Percentiles rank a stretch among this genome's conserved stretches.
Evolutionary conservation across 2,888 invertebrate genomes (phyloP).

Genomic region (Tenthredo mesomela): DNA sequence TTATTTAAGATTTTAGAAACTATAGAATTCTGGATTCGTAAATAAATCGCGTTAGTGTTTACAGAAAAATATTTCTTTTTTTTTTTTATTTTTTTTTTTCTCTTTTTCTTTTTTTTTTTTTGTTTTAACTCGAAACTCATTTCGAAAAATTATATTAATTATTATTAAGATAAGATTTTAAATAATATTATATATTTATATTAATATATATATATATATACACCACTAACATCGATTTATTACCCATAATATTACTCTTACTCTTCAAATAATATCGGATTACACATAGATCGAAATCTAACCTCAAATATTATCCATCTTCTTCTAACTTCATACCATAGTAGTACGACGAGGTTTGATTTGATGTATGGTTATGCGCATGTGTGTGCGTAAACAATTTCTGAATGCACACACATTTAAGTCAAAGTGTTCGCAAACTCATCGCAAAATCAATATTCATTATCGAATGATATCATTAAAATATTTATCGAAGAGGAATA

Average conservation of each 20-base stretch:
- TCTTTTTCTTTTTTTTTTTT: too few relatives aligned
- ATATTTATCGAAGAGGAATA: too few relatives aligned
- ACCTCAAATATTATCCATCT: constrained; percentile 16
- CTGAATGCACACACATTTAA: not conserved
- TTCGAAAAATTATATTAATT: not conserved
- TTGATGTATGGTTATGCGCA: too few relatives aligned
- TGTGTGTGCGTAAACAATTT: too few relatives aligned
- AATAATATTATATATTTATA: not conserved
- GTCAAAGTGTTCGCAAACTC: not conserved
- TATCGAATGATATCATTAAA: not conserved
- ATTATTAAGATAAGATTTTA: not conserved
- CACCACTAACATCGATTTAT: not conserved
- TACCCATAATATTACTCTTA: not conserved
- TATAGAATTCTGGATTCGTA: not conserved
- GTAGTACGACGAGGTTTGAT: not conserved
- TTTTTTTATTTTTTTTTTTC: too few relatives aligned
- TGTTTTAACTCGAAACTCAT: not conserved
- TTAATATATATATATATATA: too few relatives aligned
- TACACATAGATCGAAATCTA: not conserved
- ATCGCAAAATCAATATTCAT: not conserved
- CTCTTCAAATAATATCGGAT: not conserved
- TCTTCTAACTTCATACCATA: constrained; percentile 9
- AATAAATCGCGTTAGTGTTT: constrained; percentile 3
- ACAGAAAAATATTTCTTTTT: not conserved
- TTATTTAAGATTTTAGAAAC: not conserved